A percentile compares a stretch with the other conserved stretches of the same genome.
Conservation (phyloP, 2,113 vertebrate genomes). For the Trematocara macrostoma region DNA sequence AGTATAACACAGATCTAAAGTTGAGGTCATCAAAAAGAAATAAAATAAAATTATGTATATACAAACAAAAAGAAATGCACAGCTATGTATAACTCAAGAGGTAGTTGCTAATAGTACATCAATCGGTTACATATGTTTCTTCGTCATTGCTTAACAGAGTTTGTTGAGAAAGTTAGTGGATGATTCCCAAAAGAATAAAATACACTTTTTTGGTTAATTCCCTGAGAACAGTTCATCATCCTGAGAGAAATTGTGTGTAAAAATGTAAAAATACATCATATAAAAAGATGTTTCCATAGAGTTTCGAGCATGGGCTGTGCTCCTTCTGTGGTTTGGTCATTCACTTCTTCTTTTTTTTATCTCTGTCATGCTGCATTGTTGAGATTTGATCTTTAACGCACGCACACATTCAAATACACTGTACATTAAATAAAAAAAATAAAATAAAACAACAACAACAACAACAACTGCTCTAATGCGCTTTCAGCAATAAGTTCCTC, state of each 20-base stretch:
- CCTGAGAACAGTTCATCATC: slow-evolving; percentile 99
- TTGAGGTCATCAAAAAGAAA: slow-evolving; percentile 64
- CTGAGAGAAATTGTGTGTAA: slow-evolving; percentile 87
- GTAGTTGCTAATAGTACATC: slow-evolving; percentile 93
- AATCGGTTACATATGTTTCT: slow-evolving; percentile 77
- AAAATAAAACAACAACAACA: not conserved
- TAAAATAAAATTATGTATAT: not conserved
- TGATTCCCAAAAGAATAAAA: slow-evolving; percentile 82
- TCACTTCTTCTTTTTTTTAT: slow-evolving; percentile 26
- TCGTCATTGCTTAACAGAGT: slow-evolving; percentile 66
- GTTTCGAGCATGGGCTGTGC: slow-evolving; percentile 55
- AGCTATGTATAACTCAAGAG: slow-evolving; percentile 86
- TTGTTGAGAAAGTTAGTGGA: slow-evolving; percentile 62
- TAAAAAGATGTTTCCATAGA: slow-evolving; percentile 56
- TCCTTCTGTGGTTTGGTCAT: slow-evolving; percentile 60
- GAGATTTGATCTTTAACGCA: slow-evolving; percentile 69
- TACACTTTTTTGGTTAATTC: slow-evolving; percentile 88
- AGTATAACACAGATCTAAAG: slow-evolving; percentile 69
- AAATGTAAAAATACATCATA: slow-evolving; percentile 68
- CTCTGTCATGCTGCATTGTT: slow-evolving; percentile 58
- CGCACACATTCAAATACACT: slow-evolving; percentile 70
- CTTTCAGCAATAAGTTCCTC: slow-evolving; percentile 45
- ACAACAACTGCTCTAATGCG: slow-evolving; percentile 30
- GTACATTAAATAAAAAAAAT: slow-evolving; percentile 11
- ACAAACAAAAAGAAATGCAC: slow-evolving; percentile 69